Conservation (phyloP, 2,113 vertebrate genomes). For the Cottus gobio region DNA sequence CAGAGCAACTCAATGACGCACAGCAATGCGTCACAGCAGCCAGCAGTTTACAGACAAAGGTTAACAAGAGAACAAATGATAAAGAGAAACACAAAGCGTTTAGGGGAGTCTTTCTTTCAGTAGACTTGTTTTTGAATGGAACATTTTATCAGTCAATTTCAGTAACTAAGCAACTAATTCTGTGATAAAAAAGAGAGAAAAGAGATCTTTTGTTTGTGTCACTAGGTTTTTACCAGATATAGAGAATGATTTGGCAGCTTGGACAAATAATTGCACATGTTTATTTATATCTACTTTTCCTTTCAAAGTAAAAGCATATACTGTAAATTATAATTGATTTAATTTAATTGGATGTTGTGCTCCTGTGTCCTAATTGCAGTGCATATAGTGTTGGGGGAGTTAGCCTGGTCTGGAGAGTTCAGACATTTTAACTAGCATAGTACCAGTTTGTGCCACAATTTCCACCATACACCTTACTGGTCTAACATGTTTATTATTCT, state of each 20-base stretch:
- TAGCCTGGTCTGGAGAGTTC: background rate
- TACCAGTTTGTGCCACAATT: background rate
- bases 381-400: background rate
- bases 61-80: conserved; percentile 8
- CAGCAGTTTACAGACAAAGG: background rate
- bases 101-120: conserved; percentile 17
- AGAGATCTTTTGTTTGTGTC: conserved; percentile 42
- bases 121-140: conserved; percentile 25
- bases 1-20: conserved; percentile 16
- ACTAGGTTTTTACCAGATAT: background rate
- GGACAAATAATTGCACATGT: background rate
- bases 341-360: background rate
- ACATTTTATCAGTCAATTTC: conserved; percentile 41
- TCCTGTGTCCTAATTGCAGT: background rate
- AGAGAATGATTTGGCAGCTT: conserved; percentile 12
- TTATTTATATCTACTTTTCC: conserved; percentile 14
- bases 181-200: conserved; percentile 30
- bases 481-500: background rate
- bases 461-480: background rate
- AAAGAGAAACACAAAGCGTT: conserved; percentile 30
- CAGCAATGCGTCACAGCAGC: conserved; percentile 10
- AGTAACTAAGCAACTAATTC: conserved; percentile 68
- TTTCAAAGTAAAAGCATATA: conserved; percentile 12
- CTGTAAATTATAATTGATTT: background rate
- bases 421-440: background rate